phyloP scores from a whole-genome alignment of 23 tunicate species.

The Styela plicata region DNA sequence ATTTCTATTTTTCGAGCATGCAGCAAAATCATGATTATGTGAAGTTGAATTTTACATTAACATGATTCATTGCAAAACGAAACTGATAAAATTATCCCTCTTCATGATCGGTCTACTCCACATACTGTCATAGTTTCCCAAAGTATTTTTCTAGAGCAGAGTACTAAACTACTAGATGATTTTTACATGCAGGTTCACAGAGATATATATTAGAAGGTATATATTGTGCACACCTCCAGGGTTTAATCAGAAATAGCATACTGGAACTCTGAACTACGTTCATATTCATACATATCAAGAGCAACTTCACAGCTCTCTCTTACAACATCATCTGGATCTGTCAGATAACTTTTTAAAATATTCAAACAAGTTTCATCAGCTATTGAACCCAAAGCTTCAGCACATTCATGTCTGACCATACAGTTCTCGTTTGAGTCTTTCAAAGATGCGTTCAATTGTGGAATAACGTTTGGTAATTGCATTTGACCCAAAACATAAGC shows the following conservation, averaged over 20 bases:
- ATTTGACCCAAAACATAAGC: conserved; percentile 95
- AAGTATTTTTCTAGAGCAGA: no score
- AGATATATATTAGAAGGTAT: no score
- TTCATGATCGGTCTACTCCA: no score
- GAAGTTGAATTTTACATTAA: no score
- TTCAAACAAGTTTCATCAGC: conserved; percentile 57
- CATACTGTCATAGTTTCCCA: no score
- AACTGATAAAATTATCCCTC: no score
- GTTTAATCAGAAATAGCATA: conserved; percentile 35
- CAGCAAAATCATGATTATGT: no score
- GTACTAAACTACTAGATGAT: no score
- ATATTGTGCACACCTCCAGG: no score
- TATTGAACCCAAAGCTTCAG: conserved; percentile 93
- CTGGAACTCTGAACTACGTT: conserved; percentile 63
- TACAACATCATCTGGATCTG: conserved; percentile 52
- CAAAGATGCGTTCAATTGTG: conserved; percentile 40
- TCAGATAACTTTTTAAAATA: conserved; percentile 32
- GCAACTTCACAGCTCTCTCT: conserved; percentile 99
- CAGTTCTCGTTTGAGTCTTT: conserved; percentile 49
- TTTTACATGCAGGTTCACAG: no score
- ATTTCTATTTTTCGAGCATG: no score
- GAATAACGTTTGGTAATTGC: conserved; percentile 56
- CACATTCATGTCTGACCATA: conserved; percentile 97
- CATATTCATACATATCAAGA: conserved; percentile 88
- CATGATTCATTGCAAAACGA: no score